phyloP scores from a whole-genome alignment of 2,113 vertebrate genomes.

The Carassius gibelio region DNA sequence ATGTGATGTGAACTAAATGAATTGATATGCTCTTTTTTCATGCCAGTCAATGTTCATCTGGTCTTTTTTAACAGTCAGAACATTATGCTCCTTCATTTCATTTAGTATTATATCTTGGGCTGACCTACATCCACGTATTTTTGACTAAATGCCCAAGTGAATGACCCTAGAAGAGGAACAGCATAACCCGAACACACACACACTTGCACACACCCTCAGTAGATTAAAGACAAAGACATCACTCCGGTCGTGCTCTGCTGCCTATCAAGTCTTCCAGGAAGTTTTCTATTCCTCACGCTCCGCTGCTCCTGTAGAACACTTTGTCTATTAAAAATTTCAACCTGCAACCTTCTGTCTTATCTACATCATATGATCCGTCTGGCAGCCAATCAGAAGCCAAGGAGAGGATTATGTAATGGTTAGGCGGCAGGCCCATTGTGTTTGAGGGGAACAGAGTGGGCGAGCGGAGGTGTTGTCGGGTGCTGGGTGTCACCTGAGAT shows the following conservation, averaged over 20 bases:
- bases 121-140: neutral
- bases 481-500: slow-evolving; percentile 45
- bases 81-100: neutral
- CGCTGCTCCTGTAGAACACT: slow-evolving; percentile 38
- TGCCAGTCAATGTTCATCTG: neutral
- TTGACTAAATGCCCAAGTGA: neutral
- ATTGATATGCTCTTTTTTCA: neutral
- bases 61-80: neutral
- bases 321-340: slow-evolving; percentile 40
- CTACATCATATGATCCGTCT: slow-evolving; percentile 29
- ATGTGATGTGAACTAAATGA: neutral
- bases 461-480: slow-evolving; percentile 43
- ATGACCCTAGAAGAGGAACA: slow-evolving; percentile 21
- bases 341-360: neutral
- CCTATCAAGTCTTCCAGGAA: slow-evolving; percentile 29
- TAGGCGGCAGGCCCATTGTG: slow-evolving; percentile 50
- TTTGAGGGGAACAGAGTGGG: slow-evolving; percentile 43
- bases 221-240: neutral
- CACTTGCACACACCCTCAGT: slow-evolving; percentile 5
- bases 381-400: slow-evolving; percentile 30
- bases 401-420: slow-evolving; percentile 46
- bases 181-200: slow-evolving; percentile 15
- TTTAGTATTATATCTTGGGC: neutral
- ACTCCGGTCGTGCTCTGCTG: too few relatives aligned
- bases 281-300: slow-evolving; percentile 34